Conservation (phyloP, 1,140 invertebrate species). For the Scaptodrosophila lebanonensis region DNA sequence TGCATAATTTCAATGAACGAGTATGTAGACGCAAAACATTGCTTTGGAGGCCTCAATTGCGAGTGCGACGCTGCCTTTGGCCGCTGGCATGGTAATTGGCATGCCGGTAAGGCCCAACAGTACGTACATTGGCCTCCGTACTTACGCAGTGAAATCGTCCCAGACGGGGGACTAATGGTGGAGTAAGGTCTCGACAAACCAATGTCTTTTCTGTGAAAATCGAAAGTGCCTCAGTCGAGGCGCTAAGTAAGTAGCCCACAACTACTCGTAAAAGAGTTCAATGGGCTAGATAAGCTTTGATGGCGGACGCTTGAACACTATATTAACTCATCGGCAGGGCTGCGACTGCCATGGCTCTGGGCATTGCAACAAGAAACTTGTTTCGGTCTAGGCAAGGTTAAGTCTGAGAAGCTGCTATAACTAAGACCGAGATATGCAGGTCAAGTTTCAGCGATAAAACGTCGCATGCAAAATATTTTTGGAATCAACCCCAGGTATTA, state of each 20-base stretch:
- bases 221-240: conserved; percentile 50
- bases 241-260: too few species aligned
- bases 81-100: conserved; percentile 49
- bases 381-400: conserved; percentile 58
- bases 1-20: conserved; percentile 49
- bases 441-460: conserved; percentile 48
- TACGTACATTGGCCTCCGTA: conserved; percentile 50
- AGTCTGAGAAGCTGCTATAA: not conserved
- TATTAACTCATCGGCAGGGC: too few species aligned
- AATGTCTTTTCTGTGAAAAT: conserved; percentile 45
- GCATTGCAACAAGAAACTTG: conserved; percentile 26
- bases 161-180: conserved; percentile 36
- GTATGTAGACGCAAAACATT: not conserved
- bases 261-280: conserved; percentile 14
- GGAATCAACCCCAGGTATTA: conserved; percentile 17
- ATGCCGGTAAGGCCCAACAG: conserved; percentile 22
- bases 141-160: conserved; percentile 52
- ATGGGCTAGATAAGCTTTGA: conserved; percentile 19
- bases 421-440: conserved; percentile 22
- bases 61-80: conserved; percentile 25
- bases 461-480: too few species aligned
- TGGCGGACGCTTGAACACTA: too few species aligned
- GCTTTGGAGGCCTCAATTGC: too few species aligned
- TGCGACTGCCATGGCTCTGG: too few species aligned
- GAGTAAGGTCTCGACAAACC: conserved; percentile 36